phyloP scores from a whole-genome alignment of 2,797 vertebrate species.

The Meriones psammophilus region DNA sequence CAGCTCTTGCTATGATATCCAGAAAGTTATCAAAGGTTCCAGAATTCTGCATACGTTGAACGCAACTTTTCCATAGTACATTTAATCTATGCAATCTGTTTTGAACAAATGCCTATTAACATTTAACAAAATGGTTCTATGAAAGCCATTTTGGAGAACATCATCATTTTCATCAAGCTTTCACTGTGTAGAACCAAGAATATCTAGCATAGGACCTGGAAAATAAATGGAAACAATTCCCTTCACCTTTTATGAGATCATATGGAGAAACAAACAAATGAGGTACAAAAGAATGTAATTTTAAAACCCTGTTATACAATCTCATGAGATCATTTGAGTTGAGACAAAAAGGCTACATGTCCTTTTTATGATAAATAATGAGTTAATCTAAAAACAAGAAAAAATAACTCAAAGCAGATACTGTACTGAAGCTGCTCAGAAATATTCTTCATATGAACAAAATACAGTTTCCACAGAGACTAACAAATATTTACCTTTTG shows the following conservation, averaged over 20 bases:
- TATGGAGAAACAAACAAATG: neutral
- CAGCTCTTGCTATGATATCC: neutral
- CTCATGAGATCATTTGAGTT: slow-evolving; percentile 26
- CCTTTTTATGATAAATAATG: neutral
- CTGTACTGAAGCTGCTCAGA: slow-evolving; percentile 54
- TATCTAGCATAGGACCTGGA: neutral
- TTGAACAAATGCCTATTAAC: neutral
- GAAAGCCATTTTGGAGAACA: neutral
- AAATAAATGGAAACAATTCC: neutral
- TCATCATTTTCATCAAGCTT: neutral
- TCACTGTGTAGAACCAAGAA: neutral
- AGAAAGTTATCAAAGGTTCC: neutral
- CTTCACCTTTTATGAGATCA: slow-evolving; percentile 11
- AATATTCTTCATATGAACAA: slow-evolving; percentile 52
- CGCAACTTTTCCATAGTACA: neutral
- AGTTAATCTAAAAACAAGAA: slow-evolving; percentile 35
- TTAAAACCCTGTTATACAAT: neutral
- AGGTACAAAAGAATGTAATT: neutral
- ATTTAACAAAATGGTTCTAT: slow-evolving; percentile 34
- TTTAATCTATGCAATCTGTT: neutral
- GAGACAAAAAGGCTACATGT: neutral
- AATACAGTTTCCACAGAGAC: slow-evolving; percentile 61
- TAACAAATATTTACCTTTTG: slow-evolving; percentile 46
- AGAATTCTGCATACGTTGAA: neutral
- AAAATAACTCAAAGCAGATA: slow-evolving; percentile 45